phyloP scores from a whole-genome alignment of 2,888 invertebrate species.

The Eugnorisma glareosa region DNA sequence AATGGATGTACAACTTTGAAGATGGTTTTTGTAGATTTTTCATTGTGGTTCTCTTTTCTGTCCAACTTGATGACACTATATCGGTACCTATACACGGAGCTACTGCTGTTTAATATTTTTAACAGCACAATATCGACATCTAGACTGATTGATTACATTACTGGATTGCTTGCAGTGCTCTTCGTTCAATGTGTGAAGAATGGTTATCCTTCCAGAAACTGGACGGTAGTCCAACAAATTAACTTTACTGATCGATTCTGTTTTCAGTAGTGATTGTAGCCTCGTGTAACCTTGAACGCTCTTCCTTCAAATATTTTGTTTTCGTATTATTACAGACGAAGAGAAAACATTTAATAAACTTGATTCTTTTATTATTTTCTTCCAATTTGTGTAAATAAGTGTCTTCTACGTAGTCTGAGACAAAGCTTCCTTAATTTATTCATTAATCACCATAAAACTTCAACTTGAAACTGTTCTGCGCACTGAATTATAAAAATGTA shows the following conservation, averaged over 20 bases:
- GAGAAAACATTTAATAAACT: constrained; percentile 13
- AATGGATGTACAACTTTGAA: constrained; percentile 5
- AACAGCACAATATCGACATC: not conserved
- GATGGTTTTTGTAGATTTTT: constrained; percentile 5
- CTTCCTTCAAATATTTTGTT: not conserved
- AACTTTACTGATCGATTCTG: not conserved
- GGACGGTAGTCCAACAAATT: not conserved
- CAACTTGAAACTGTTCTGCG: constrained; percentile 40
- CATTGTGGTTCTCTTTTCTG: not conserved
- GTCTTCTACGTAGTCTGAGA: constrained; percentile 15
- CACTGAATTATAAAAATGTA: constrained; percentile 56
- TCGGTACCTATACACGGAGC: not conserved
- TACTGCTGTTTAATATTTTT: not conserved
- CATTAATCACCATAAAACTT: constrained; percentile 58
- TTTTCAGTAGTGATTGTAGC: not conserved
- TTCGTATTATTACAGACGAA: constrained; percentile 16
- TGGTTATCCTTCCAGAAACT: not conserved
- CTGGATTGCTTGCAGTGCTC: not conserved
- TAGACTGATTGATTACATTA: not conserved
- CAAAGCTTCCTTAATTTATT: constrained; percentile 56
- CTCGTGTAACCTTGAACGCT: not conserved
- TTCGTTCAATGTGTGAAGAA: not conserved
- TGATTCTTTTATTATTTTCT: constrained; percentile 1
- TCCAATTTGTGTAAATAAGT: constrained; percentile 40
- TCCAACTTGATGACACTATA: not conserved